Evolutionary conservation across 2,113 vertebrate species (phyloP).

Genomic region (Ammodytes dubius): DNA sequence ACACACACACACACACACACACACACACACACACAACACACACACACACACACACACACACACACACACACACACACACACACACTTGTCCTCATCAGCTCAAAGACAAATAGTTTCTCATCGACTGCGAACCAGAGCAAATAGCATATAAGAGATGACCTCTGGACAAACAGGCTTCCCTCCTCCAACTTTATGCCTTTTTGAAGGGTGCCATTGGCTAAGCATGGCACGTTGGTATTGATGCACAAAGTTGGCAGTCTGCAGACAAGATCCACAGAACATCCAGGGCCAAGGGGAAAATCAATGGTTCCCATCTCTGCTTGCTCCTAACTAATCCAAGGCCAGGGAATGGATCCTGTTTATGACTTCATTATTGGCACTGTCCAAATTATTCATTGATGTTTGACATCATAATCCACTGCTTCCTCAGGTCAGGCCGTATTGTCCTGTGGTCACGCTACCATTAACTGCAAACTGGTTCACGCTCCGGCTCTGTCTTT

Average conservation of each 20-base stretch:
- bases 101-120: constrained; percentile 48
- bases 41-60: no score
- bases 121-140: constrained; percentile 36
- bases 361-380: constrained; percentile 77
- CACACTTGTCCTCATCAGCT: constrained; percentile 40
- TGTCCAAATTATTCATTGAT: constrained; percentile 66
- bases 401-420: constrained; percentile 69
- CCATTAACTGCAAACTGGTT: constrained; percentile 35
- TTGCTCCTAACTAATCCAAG: constrained; percentile 56
- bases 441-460: constrained; percentile 30
- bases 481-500: constrained; percentile 7
- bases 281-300: constrained; percentile 76
- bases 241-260: constrained; percentile 78
- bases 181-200: constrained; percentile 29
- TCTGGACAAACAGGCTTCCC: constrained; percentile 52
- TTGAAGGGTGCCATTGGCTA: constrained; percentile 75
- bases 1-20: no score
- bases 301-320: constrained; percentile 77
- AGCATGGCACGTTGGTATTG: constrained; percentile 78
- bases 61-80: neutral
- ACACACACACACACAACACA: no score
- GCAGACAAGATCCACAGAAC: constrained; percentile 71
- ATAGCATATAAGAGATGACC: constrained; percentile 63
- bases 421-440: constrained; percentile 37
- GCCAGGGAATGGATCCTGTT: constrained; percentile 61